Base-by-base conservation (phyloP, 2,797 vertebrate species). In the Heteromormyrus szaboi region DNA sequence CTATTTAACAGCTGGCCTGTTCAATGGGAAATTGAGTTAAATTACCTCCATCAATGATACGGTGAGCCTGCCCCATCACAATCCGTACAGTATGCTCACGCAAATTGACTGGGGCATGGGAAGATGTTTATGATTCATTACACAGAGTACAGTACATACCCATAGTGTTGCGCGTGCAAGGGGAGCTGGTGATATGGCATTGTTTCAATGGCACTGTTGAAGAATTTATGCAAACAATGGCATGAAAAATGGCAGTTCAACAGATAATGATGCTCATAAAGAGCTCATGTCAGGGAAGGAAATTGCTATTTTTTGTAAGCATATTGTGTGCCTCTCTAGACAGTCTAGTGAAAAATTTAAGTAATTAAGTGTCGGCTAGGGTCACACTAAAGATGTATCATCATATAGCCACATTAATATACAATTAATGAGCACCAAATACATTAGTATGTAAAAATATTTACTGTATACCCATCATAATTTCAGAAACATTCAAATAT, bases 1-100 rank as follows among this genome's bases (percentile, higher is more conserved):
- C 29, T 79, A 84, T 88, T 84, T 88, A 88, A 84, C 76, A 62
- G 29, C 22, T 85, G 76, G 79, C 85, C 85, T 29, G 85, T 88
- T 88, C 44, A 50, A 68, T 62, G 87, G 59, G 41, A 68, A 88
- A 88, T 88, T 76, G 44, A 68, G 62, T 68, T 88, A 88, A 88
- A 88, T 53, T 68, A 88, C 87, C 44, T 88, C 46, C 59, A 68
- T 48, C 59, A 50, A 72, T 25, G 62, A 19, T 88, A 72, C 22
- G 65, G 59, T 11, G 22, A 76, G 85, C 14, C 50, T 3, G 85
- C 29, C 51, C 85, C 50, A 41, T 59, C 85, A 19, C 50, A 33
- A 59, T 37, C 51, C 19, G 53, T 86, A 85, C 48, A 50, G 81
- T 85, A 86, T 50, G 84, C 29, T 50, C 29, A 37, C 0, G 29